Conservation (phyloP, 1,140 invertebrate genomes). For the Palaemon carinicauda region DNA sequence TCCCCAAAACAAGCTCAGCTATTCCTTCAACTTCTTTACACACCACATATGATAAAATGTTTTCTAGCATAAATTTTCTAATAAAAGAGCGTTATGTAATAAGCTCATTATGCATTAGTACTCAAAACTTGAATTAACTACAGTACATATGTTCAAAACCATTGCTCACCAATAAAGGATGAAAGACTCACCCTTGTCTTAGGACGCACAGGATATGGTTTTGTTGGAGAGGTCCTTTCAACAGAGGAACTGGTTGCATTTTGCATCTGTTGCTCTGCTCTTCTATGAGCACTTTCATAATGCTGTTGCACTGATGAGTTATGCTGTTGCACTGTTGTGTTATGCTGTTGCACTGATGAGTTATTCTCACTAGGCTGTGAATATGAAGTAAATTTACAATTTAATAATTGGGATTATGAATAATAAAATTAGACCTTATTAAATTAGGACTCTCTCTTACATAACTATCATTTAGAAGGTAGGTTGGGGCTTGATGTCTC, state of each 20-base stretch:
- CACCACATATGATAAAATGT: neutral
- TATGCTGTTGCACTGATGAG: slow-evolving; percentile 17
- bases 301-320: slow-evolving; percentile 15
- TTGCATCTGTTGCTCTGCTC: slow-evolving; percentile 41
- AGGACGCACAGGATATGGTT: slow-evolving; percentile 39
- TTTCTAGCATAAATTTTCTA: neutral
- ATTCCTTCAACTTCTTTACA: neutral
- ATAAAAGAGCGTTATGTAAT: neutral
- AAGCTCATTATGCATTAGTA: neutral
- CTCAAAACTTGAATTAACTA: neutral
- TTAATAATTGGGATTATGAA: neutral
- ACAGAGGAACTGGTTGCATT: neutral
- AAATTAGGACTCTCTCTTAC: neutral
- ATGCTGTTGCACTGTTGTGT: no score
- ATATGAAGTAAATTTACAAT: neutral
- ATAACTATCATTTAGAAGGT: neutral
- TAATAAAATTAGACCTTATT: neutral
- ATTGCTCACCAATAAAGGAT: neutral
- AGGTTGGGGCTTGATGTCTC: no score
- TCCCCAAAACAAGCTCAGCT: no score
- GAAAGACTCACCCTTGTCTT: slow-evolving; percentile 26
- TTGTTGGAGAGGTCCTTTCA: slow-evolving; percentile 39
- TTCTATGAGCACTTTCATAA: slow-evolving; percentile 35
- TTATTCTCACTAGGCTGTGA: neutral
- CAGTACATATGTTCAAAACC: neutral